Base-by-base conservation (phyloP, 2,113 vertebrate species). In the Pithys albifrons region DNA sequence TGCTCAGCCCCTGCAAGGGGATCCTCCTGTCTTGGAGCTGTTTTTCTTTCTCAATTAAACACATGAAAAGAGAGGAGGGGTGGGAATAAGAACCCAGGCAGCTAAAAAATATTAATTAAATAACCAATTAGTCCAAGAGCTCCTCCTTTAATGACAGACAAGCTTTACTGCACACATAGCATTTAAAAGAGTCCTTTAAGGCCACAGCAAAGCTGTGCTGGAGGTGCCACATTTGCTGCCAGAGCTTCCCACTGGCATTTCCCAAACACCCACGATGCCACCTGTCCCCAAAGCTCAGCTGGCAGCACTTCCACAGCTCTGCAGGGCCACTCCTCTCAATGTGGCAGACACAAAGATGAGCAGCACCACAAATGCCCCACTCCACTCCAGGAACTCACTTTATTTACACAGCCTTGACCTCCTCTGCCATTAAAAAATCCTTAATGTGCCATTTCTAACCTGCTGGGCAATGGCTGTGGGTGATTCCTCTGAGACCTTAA, bases 311-410 rank as follows among this genome's bases (percentile, higher is more conserved):
- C 51, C 69, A 14, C 2, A 72, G 41, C 54, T 61, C 58, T 4
- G 17, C 28, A 6, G 0, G 4, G 19, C 17, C 27, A 13, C 17
- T 22, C 18, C 14, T 19, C 65, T 31, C 61, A 0, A 7, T 1
- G 48, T 4, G 57, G 48, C n/a, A 71, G 7, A 46, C 31, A 51
- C 20, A 8, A 12, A 31, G 58, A 39, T 0, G 1, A 46, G n/a
- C 31, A 74, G 29, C 35, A n/a, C 61, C 74, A 81, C 7, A 41
- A 31, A 19, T 0, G 6, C 20, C 31, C 8, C 58, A 7, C 41
- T 15, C 5, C 0, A 1, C 39, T 14, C 1, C 35, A 8, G 3
- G 14, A 8, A 4, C 55, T 39, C 39, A 7, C 12, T 5, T 24
- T 7, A 49, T 8, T 20, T 2, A 22, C 9, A 48, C 25, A 81